Conservation (phyloP, 2,888 invertebrate species). For the Acrobasis consociella region DNA sequence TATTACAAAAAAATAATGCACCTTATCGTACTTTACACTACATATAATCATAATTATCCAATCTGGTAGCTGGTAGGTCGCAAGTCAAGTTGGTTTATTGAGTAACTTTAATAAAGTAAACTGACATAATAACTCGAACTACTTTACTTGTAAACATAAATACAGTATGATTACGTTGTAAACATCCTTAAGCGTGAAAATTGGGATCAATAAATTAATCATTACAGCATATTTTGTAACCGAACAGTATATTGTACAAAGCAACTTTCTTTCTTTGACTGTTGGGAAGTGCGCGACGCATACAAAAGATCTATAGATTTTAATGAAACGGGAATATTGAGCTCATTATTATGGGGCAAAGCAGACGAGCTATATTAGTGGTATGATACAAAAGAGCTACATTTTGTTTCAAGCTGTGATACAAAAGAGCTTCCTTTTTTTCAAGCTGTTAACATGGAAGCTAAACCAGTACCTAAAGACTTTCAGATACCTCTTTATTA, state of each 20-base stretch:
- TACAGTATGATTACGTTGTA: not conserved
- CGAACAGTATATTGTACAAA: not conserved
- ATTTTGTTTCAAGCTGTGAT: not conserved
- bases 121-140: too few species aligned
- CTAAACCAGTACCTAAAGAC: too few species aligned
- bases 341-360: not conserved
- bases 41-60: too few species aligned
- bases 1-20: too few species aligned
- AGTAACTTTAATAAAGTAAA: too few species aligned
- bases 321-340: not conserved
- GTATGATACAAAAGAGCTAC: not conserved
- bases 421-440: not conserved
- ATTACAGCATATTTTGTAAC: not conserved
- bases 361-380: not conserved
- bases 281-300: not conserved
- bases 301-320: not conserved
- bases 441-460: not conserved
- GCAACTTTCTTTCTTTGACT: not conserved
- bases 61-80: too few species aligned
- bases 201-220: not conserved
- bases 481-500: too few species aligned
- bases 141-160: not conserved
- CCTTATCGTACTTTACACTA: too few species aligned
- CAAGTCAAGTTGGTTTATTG: too few species aligned
- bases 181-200: not conserved